phyloP scores from a whole-genome alignment of 30 jellyfish, hydroid and myxozoan genomes.

The Aurelia aurita region DNA sequence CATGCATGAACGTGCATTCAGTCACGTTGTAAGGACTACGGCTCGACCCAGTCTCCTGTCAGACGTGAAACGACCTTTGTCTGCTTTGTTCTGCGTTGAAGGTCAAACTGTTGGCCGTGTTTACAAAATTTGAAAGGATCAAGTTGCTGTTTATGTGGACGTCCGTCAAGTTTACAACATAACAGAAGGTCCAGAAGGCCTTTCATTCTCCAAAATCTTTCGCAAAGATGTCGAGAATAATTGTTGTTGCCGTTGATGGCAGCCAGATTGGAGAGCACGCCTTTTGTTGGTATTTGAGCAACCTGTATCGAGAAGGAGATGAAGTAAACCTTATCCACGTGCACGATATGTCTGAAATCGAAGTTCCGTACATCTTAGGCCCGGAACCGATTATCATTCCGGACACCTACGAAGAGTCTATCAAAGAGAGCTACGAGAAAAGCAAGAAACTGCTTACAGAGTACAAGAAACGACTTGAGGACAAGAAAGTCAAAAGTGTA shows the following conservation, averaged over 20 bases:
- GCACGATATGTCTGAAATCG: slow-evolving; percentile 81
- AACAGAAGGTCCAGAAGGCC: not conserved
- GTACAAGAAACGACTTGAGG: slow-evolving; percentile 67
- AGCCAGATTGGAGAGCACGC: slow-evolving; percentile 80
- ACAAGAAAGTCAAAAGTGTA: slow-evolving; percentile 62
- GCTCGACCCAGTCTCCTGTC: too few relatives aligned
- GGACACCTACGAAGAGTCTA: slow-evolving; percentile 69
- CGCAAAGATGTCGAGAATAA: slow-evolving; percentile 56
- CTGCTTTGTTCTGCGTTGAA: too few relatives aligned
- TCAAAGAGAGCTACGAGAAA: slow-evolving; percentile 71
- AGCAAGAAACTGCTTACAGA: slow-evolving; percentile 66
- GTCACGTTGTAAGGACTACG: too few relatives aligned
- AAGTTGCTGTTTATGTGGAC: too few relatives aligned
- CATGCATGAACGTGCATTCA: too few relatives aligned
- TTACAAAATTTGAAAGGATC: too few relatives aligned
- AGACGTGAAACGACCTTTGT: too few relatives aligned
- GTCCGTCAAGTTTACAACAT: too few relatives aligned
- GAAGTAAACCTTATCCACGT: slow-evolving; percentile 70
- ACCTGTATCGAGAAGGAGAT: slow-evolving; percentile 73
- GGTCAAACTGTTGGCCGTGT: too few relatives aligned
- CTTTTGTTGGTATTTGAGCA: slow-evolving; percentile 82
- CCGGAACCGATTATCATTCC: slow-evolving; percentile 80
- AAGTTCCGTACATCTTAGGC: slow-evolving; percentile 72
- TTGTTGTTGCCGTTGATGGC: slow-evolving; percentile 81
- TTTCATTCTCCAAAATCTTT: not conserved